Evolutionary conservation across 2,888 invertebrate species (phyloP).

Genomic region (Polymixis lichenea): DNA sequence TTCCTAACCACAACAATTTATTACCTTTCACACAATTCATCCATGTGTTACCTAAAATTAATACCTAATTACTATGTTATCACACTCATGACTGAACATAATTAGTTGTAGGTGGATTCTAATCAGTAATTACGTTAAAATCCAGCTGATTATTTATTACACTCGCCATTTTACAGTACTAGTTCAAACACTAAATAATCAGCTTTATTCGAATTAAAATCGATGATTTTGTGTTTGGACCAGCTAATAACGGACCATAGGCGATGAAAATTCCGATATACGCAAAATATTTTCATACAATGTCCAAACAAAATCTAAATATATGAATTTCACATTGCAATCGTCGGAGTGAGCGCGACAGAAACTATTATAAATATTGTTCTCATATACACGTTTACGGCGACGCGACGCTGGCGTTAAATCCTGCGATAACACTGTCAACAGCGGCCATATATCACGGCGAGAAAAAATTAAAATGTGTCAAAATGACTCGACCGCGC

Average conservation of each 20-base stretch:
- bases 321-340: constrained; percentile 31
- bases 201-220: constrained; percentile 25
- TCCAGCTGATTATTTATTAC: constrained; percentile 26
- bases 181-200: constrained; percentile 17
- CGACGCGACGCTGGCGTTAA: constrained; percentile 55
- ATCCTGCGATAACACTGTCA: constrained; percentile 57
- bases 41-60: neutral
- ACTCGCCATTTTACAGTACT: neutral
- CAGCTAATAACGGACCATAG: neutral
- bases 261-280: neutral
- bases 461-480: constrained; percentile 60
- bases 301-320: constrained; percentile 28
- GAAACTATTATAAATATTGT: constrained; percentile 51
- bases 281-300: constrained; percentile 6
- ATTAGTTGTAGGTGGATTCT: neutral
- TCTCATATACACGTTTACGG: constrained; percentile 40
- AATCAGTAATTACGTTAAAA: constrained; percentile 16
- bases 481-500: constrained; percentile 46
- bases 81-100: neutral
- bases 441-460: constrained; percentile 56
- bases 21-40: neutral
- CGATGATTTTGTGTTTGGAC: constrained; percentile 3
- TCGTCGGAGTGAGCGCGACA: constrained; percentile 1
- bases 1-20: neutral
- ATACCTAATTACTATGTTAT: neutral